Conservation (phyloP, 2,888 invertebrate species). For the Thecophora atra region DNA sequence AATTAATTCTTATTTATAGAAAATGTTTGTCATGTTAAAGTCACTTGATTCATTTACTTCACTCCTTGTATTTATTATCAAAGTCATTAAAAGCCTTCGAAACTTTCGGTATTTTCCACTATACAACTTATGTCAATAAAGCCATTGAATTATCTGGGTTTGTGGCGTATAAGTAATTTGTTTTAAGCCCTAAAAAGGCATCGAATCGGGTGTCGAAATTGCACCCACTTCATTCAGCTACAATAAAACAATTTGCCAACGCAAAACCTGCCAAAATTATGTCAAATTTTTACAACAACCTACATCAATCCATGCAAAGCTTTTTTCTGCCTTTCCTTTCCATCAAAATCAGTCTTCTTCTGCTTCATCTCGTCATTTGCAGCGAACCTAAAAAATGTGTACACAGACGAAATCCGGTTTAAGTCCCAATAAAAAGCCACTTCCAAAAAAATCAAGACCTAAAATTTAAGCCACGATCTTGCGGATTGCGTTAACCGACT, state of each 20-base stretch:
- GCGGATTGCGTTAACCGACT: background rate
- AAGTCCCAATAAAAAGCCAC: no score
- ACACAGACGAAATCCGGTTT: background rate
- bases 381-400: no score
- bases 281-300: no score
- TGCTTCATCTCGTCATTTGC: no score
- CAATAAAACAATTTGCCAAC: no score
- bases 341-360: no score
- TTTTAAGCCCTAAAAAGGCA: background rate
- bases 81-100: background rate
- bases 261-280: no score
- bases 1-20: no score
- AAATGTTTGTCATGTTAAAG: no score
- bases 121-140: background rate
- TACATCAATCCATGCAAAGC: no score
- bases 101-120: background rate
- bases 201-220: background rate
- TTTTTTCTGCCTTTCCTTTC: no score
- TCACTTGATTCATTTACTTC: background rate
- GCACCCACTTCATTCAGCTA: no score
- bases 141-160: background rate
- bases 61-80: background rate
- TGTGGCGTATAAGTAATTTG: background rate
- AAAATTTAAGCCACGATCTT: background rate
- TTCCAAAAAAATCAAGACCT: background rate